Evolutionary conservation across 2,888 invertebrate genomes (phyloP), one percentile per base, ranked within the genome.

Genomic region (Ischnura elegans): DNA sequence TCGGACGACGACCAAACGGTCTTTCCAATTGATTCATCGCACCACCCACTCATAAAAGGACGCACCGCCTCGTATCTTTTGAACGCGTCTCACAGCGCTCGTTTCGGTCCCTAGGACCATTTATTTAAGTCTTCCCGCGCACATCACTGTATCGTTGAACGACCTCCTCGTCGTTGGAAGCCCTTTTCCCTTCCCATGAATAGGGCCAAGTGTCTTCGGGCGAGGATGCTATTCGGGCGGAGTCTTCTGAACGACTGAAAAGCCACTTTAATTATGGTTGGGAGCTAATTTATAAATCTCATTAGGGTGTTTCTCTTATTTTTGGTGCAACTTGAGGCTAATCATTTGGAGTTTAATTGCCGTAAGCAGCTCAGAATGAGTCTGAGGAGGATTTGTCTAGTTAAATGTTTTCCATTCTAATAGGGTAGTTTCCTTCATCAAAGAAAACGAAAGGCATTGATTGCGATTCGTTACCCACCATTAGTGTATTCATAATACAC

Each of bases 21-120:
- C 76, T 76, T 51, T 76, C 16, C 76, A 36, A 76, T 76, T 76
- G 76, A 76, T 76, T 76, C 76, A 76, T 76, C 76, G 76, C 10
- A n/a, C 25, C 13, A 13, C 76, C 13, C 76, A 21, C 0, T 10
- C 76, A 29, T 36, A 36, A 36, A 76, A 76, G 76, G 76, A 76
- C 29, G 66, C 76, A 13, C 51, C 25, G 25, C 25, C 61, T 76
- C 76, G 36, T 76, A 76, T 76, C 76, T 36, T 76, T 29, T 36
- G 13, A 36, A 36, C 36, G 36, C 76, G 36, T 10, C 36, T 36
- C 76, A 29, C 36, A 16, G 76, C 29, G 76, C 29, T 76, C 61
- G n/a, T 76, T 76, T 76, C 76, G 13, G 29, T 29, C 3, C 61
- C n/a, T 4, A 6, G 36, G 76, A 36, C 36, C 76, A 13, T 76